Conservation (phyloP, 2,797 vertebrate genomes). For the Pampus argenteus region DNA sequence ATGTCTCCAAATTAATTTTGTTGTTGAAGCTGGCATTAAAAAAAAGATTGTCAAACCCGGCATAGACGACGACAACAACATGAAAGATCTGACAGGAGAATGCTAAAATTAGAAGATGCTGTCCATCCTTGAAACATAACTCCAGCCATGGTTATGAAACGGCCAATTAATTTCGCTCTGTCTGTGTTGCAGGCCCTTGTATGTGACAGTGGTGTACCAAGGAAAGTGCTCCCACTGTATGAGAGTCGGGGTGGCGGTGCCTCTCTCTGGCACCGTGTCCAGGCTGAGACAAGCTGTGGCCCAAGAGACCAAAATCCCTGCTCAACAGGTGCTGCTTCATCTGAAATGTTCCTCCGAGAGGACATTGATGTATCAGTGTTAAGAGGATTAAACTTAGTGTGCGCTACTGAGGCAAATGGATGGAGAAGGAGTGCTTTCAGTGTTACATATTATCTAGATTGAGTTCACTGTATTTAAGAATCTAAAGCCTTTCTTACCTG, state of each 20-base stretch:
- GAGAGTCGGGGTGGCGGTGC: slow-evolving; percentile 95
- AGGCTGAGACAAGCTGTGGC: slow-evolving; percentile 94
- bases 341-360: not conserved
- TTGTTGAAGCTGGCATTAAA: slow-evolving; percentile 33
- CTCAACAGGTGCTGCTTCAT: slow-evolving; percentile 88
- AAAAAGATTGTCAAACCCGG: slow-evolving; percentile 38
- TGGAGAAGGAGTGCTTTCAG: not conserved
- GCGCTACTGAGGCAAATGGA: not conserved
- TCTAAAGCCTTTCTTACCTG: not conserved
- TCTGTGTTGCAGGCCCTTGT: slow-evolving; percentile 89
- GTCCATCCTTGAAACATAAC: slow-evolving; percentile 48
- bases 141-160: slow-evolving; percentile 42
- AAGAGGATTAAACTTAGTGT: slow-evolving; percentile 9
- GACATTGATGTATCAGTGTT: not conserved
- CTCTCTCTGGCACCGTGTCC: slow-evolving; percentile 92
- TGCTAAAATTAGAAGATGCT: slow-evolving; percentile 68
- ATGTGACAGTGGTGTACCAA: slow-evolving; percentile 96
- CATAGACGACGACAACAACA: slow-evolving; percentile 22
- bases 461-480: not conserved
- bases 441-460: not conserved
- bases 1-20: not conserved
- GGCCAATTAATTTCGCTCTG: slow-evolving; percentile 41
- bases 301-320: slow-evolving; percentile 96
- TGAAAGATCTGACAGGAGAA: slow-evolving; percentile 45
- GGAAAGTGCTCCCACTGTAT: slow-evolving; percentile 98